A percentile compares a stretch with the other conserved stretches of the same genome.
Conservation (phyloP, 2,888 invertebrate species). For the Lymantria monacha region DNA sequence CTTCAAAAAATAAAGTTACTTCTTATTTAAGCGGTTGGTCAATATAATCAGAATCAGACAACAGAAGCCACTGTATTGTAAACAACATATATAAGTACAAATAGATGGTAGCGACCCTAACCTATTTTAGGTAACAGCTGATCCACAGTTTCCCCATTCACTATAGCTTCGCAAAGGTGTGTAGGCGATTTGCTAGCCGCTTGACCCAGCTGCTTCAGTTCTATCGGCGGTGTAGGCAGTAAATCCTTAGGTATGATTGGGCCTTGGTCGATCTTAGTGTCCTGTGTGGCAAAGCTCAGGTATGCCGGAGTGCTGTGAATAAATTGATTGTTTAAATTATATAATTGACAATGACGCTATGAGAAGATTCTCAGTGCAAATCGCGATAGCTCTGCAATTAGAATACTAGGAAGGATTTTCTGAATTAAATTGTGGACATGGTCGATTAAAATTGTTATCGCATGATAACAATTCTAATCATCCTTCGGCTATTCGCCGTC, state of each 20-base stretch:
- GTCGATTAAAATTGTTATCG: too few species aligned
- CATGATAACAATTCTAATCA: too few species aligned
- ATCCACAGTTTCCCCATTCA: slow-evolving; percentile 57
- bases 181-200: slow-evolving; percentile 39
- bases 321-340: background rate
- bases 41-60: too few species aligned
- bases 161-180: slow-evolving; percentile 55
- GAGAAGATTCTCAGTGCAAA: too few species aligned
- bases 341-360: too few species aligned
- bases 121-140: slow-evolving; percentile 63
- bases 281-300: slow-evolving; percentile 49
- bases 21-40: too few species aligned
- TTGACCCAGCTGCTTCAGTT: slow-evolving; percentile 44
- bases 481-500: too few species aligned
- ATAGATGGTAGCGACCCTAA: slow-evolving; percentile 37
- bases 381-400: too few species aligned
- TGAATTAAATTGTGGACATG: too few species aligned
- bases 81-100: background rate
- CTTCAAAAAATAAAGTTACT: too few species aligned
- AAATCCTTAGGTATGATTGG: slow-evolving; percentile 66
- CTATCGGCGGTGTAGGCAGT: slow-evolving; percentile 49
- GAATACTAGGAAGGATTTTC: too few species aligned
- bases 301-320: slow-evolving; percentile 61
- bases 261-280: slow-evolving; percentile 33
- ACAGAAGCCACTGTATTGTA: too few species aligned